These are phyloP conservation scores for Panthera tigris DNA, from an alignment of 2,113 vertebrate genomes.

Conservation along the genomic window DNA sequence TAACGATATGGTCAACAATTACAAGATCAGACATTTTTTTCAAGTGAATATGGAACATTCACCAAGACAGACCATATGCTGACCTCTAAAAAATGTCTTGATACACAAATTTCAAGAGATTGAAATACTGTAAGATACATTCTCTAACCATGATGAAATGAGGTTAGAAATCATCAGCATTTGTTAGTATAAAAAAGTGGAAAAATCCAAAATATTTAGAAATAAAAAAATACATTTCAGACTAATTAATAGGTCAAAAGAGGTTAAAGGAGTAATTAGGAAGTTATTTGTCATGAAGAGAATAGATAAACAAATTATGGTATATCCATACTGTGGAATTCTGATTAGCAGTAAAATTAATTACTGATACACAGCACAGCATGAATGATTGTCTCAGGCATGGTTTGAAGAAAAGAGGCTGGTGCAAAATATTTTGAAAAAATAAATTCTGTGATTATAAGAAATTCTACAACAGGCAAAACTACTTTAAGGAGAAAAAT, in stretches of 20 bases:
- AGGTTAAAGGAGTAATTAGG: not conserved
- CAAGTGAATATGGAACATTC: not conserved
- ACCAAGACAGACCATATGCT: not conserved
- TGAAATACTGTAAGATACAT: not conserved
- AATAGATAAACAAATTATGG: not conserved
- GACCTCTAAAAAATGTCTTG: not conserved
- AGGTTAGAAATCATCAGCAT: not conserved
- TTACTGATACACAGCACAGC: not conserved
- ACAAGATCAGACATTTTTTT: not conserved
- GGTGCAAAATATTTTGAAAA: not conserved
- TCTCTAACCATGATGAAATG: not conserved
- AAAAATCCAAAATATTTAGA: not conserved
- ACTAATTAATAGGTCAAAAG: not conserved
- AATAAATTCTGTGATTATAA: not conserved
- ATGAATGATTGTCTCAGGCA: not conserved
- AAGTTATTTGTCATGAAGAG: not conserved
- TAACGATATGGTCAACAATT: not conserved
- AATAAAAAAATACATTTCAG: not conserved
- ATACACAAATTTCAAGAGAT: not conserved
- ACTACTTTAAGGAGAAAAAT: not conserved
- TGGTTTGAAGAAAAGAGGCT: not conserved
- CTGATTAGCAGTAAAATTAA: not conserved
- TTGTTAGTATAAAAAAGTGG: not conserved
- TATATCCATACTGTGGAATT: not conserved
- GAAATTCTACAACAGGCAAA: not conserved